These are phyloP conservation scores for Seriola rivoliana DNA, from an alignment of 2,113 vertebrate genomes.

Conservation along the genomic window DNA sequence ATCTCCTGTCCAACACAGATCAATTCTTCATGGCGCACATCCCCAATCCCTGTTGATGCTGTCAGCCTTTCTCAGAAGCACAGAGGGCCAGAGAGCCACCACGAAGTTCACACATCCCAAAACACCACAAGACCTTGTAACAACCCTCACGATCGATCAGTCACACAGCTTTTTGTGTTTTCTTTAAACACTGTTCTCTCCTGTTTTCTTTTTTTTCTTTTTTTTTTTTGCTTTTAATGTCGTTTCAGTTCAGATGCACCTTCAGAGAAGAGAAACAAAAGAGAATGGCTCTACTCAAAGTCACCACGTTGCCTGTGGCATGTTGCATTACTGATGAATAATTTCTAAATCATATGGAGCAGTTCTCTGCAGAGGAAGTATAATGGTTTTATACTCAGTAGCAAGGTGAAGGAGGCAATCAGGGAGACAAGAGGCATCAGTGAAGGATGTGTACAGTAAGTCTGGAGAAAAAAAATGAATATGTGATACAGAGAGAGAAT, in stretches of 20 bases:
- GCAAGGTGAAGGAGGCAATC: neutral
- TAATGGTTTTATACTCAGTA: slow-evolving; percentile 26
- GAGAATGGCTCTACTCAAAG: slow-evolving; percentile 1
- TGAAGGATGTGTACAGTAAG: slow-evolving; percentile 4
- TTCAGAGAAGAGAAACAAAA: neutral
- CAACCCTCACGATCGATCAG: neutral
- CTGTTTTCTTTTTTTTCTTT: neutral
- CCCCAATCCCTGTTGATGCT: slow-evolving; percentile 25
- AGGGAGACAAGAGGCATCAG: neutral
- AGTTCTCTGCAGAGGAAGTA: slow-evolving; percentile 33
- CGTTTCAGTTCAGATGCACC: neutral
- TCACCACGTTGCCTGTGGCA: slow-evolving; percentile 15
- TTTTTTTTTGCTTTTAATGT: neutral
- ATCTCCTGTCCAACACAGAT: slow-evolving; percentile 74
- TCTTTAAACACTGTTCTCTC: neutral
- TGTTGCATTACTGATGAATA: slow-evolving; percentile 53
- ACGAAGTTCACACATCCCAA: slow-evolving; percentile 31
- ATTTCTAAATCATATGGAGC: slow-evolving; percentile 50
- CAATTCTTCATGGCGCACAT: slow-evolving; percentile 66
- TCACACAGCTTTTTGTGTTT: neutral
- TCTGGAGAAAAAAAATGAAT: neutral
- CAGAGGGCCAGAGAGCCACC: slow-evolving; percentile 17
- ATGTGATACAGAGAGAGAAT: neutral
- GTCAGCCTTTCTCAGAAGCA: slow-evolving; percentile 23
- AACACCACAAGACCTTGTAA: slow-evolving; percentile 27